These are phyloP conservation scores for Podilymbus podiceps DNA, from an alignment of 2,113 vertebrate species.

Conservation along the genomic window DNA sequence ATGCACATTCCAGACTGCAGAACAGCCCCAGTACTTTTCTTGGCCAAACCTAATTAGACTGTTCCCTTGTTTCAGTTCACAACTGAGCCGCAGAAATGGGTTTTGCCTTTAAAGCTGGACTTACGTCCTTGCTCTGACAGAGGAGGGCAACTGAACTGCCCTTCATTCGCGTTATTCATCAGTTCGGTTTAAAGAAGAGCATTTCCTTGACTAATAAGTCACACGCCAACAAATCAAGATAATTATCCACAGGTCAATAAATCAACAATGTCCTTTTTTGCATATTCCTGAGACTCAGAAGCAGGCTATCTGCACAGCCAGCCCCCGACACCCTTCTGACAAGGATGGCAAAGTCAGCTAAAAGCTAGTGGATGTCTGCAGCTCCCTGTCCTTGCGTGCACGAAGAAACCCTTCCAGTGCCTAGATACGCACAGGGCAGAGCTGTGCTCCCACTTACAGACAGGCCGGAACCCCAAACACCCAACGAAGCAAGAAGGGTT, in stretches of 20 bases:
- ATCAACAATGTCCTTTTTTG: background rate
- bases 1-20: background rate
- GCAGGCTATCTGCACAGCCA: background rate
- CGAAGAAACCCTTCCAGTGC: background rate
- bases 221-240: background rate
- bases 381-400: background rate
- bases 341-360: background rate
- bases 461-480: background rate
- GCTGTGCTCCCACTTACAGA: background rate
- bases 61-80: background rate
- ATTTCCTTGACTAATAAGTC: background rate
- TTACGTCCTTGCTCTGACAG: background rate
- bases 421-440: too few relatives aligned
- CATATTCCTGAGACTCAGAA: background rate
- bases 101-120: background rate
- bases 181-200: background rate
- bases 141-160: background rate
- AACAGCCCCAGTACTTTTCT: background rate
- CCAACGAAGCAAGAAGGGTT: background rate
- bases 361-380: background rate
- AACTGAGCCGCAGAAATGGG: background rate
- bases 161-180: background rate
- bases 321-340: background rate
- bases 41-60: background rate
- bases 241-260: slow-evolving; percentile 15